A percentile compares a stretch with the other conserved stretches of the same genome.
Evolutionary conservation across 2,113 vertebrate species (phyloP).

Genomic region (Neofelis nebulosa): DNA sequence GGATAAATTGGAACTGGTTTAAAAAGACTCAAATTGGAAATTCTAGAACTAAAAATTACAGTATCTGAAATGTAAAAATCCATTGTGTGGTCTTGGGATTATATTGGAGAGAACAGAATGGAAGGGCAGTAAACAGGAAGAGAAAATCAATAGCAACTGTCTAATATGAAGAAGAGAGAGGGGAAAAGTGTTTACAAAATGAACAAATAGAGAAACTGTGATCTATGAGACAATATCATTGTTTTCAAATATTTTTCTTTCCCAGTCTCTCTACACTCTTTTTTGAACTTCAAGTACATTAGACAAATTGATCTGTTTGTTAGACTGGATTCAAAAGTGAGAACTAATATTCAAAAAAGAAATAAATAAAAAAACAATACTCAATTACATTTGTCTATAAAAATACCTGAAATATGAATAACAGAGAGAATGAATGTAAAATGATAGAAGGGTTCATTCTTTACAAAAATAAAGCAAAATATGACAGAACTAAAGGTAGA

Average conservation of each 20-base stretch:
- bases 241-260: not conserved
- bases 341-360: not conserved
- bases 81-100: not conserved
- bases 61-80: not conserved
- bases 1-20: not conserved
- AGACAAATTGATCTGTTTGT: not conserved
- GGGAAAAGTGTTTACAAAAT: not conserved
- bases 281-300: not conserved
- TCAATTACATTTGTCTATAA: not conserved
- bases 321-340: not conserved
- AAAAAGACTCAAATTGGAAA: not conserved
- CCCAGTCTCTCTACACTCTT: not conserved
- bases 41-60: not conserved
- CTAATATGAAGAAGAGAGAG: not conserved
- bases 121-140: not conserved
- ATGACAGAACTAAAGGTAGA: not conserved
- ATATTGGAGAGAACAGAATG: not conserved
- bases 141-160: not conserved
- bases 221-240: not conserved
- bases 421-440: not conserved
- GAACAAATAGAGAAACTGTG: not conserved
- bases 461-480: not conserved
- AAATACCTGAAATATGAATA: not conserved
- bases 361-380: not conserved
- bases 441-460: not conserved